Base-by-base conservation (phyloP, 1,140 invertebrate genomes). In the Drosophila ficusphila region DNA sequence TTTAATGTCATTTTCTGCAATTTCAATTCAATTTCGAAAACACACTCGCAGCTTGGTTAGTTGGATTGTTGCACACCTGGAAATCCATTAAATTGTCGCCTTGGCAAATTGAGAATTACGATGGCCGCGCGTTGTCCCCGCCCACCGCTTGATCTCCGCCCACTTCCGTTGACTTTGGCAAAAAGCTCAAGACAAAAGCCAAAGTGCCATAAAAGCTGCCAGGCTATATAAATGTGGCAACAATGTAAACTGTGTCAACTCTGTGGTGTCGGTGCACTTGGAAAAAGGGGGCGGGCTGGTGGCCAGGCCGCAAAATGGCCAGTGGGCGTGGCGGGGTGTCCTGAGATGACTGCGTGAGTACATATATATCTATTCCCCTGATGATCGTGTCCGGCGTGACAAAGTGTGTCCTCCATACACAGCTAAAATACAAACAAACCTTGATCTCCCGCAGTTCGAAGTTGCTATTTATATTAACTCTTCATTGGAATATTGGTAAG, bases 241-340 rank as follows among this genome's bases (percentile, higher is more conserved):
- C 81, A 86, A 86, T 82, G 81, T 86, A 86, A 86, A 86, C 81
- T 86, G 81, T 86, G 81, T 86, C 81, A 86, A 86, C 81, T 86
- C 53, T 54, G 68, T 46, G 58, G 51, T 44, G 54, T 54, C 23
- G 54, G 21, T 27, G 19, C 27, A 29, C 60, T 60, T 9, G n/a
- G 21, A 7, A 21, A 33, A 27, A 11, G 7, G 18, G 29, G 49
- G 4, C 5, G 36, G 4, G n/a, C 16, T 23, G 31, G 14, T 19
- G 57, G 60, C 39, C 46, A 69, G 31, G 53, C 79, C 79, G 56
- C 79, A 83, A 81, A 79, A 61, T 57, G 72, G 53, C 7, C 53
- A 64, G 62, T 76, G 74, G 67, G 23, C 53, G 44, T 62, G 49
- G 31, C 53, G 44, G 67, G 49, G 31, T 25, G 12, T 11, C n/a